Base-by-base conservation (phyloP, 2,797 vertebrate species). In the Peromyscus eremicus region DNA sequence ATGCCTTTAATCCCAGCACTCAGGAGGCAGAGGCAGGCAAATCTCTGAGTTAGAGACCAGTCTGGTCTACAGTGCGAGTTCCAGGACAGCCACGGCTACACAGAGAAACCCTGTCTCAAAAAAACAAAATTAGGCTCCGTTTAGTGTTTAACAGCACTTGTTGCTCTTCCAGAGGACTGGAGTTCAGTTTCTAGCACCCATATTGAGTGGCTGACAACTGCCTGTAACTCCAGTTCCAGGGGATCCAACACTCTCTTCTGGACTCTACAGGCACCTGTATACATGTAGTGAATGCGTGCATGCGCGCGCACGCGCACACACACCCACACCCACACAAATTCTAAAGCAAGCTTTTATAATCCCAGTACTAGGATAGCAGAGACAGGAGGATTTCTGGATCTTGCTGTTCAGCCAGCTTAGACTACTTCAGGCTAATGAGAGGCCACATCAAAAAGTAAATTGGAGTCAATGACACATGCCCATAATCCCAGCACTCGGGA, bases 281-380 rank as follows among this genome's bases (percentile, higher is more conserved):
- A 55, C 7, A 32, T 0, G 6, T 4, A 14, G 62, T 12, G 25
- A 27, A 12, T 9, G 10, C 27, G n/a, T 34, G n/a, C 9, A 23
- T 49, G 25, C 4, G 17, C 32, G 34, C 55, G 21, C 57, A 21
- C 19, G 60, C 57, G 21, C 17, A 60, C 57, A 25, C 57, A 25
- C 57, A 25, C 57, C 60, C 17, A 60, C 49, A 52, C 49, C 52
- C 49, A 52, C 49, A 52, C 49, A 52, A 60, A 6, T 60, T 60
- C 14, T n/a, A 70, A 70, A 34, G 66, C 66, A 70, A 32, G 66
- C 66, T 70, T 32, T n/a, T 70, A 70, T 34, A n/a, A 70, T 34
- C 29, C 29, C 66, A 70, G 66, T n/a, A 16, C 66, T 68, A 29
- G 66, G 34, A 70, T 25, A 43, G 40, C 40, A 43, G 40, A 75